Conservation (phyloP, 2,113 vertebrate species). For the Morone chrysops region DNA sequence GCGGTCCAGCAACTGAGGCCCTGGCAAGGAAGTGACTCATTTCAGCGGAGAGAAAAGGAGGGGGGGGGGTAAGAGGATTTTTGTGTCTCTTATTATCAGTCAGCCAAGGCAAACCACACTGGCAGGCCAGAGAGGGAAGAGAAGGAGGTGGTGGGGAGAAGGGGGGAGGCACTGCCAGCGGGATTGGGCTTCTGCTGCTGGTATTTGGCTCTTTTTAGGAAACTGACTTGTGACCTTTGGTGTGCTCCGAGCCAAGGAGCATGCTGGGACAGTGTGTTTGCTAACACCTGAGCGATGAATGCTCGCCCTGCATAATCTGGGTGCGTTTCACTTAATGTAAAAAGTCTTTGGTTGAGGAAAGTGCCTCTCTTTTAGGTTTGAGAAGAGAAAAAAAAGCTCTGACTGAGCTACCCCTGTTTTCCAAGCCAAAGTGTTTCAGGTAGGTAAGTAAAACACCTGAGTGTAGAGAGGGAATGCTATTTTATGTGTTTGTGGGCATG, state of each 20-base stretch:
- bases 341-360: constrained; percentile 25
- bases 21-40: constrained; percentile 86
- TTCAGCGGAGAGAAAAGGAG: constrained; percentile 82
- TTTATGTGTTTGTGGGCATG: constrained; percentile 38
- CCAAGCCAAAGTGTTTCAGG: constrained; percentile 58
- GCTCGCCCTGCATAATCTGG: constrained; percentile 22
- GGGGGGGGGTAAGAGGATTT: constrained; percentile 80
- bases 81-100: constrained; percentile 89
- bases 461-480: constrained; percentile 19
- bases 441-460: constrained; percentile 64
- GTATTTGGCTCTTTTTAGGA: constrained; percentile 58
- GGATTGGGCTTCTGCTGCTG: constrained; percentile 49
- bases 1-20: constrained; percentile 80
- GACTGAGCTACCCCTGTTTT: constrained; percentile 48
- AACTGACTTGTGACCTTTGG: constrained; percentile 56
- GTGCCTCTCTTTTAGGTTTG: constrained; percentile 25
- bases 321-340: constrained; percentile 10
- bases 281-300: constrained; percentile 68
- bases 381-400: constrained; percentile 5
- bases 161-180: constrained; percentile 26
- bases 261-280: constrained; percentile 67
- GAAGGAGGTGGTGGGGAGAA: constrained; percentile 65
- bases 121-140: constrained; percentile 78
- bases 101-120: constrained; percentile 88
- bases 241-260: constrained; percentile 44